Evolutionary conservation across 2,797 vertebrate genomes (phyloP).

Genomic region (Nyctalus aviator): DNA sequence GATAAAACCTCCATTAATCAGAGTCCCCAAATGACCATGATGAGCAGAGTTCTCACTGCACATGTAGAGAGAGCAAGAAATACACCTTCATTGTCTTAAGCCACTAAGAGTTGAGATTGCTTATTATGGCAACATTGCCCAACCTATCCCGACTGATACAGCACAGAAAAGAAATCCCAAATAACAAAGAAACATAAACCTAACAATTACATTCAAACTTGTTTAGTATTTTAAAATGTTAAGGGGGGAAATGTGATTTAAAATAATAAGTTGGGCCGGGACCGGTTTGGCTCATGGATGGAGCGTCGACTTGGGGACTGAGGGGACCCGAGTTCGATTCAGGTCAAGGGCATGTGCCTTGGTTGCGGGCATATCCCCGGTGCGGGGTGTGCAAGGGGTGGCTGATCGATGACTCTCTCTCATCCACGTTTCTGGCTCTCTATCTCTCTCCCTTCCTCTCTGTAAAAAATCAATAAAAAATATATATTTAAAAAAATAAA

Average conservation of each 20-base stretch:
- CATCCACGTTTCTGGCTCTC: too few relatives aligned
- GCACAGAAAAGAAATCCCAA: not conserved
- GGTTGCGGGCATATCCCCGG: too few relatives aligned
- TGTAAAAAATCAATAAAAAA: too few relatives aligned
- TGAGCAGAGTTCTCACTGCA: not conserved
- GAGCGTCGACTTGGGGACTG: too few relatives aligned
- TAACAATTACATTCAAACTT: not conserved
- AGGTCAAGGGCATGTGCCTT: too few relatives aligned
- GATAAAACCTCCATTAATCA: not conserved
- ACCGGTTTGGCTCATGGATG: too few relatives aligned
- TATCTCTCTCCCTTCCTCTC: too few relatives aligned
- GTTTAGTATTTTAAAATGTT: not conserved
- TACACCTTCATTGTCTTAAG: not conserved
- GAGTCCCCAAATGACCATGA: not conserved
- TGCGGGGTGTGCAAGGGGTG: too few relatives aligned
- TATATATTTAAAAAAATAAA: too few relatives aligned
- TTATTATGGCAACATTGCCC: not conserved
- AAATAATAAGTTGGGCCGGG: not conserved
- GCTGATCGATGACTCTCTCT: too few relatives aligned
- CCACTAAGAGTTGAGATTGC: not conserved
- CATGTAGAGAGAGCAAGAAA: not conserved
- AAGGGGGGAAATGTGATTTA: not conserved
- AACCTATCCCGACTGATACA: not conserved
- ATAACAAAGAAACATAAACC: constrained; percentile 17
- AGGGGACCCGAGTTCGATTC: too few relatives aligned